Percentiles rank a stretch among this genome's conserved stretches.
These are phyloP conservation scores for Pseudorectes ferrugineus DNA, from an alignment of 2,113 vertebrate genomes.

Conservation along the genomic window DNA sequence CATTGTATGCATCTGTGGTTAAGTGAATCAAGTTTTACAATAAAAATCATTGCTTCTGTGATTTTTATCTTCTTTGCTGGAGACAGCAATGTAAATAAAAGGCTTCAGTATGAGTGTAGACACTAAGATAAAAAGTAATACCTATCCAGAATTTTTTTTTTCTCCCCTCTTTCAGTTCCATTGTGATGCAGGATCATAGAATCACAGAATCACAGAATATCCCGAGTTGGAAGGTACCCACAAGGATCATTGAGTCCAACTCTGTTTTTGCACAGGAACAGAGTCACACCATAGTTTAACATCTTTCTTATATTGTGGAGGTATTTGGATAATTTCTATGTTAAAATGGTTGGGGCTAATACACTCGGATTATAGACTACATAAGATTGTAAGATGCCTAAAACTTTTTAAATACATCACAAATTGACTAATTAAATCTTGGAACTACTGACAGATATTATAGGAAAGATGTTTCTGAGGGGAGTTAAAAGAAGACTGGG, in stretches of 20 bases:
- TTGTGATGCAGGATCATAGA: not conserved
- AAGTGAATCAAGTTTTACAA: not conserved
- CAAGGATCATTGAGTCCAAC: no score
- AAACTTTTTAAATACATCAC: no score
- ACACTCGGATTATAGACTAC: no score
- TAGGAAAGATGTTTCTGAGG: no score
- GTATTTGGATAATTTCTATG: no score
- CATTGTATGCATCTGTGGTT: not conserved
- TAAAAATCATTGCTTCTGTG: not conserved
- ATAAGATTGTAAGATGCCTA: no score
- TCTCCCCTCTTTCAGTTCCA: not conserved
- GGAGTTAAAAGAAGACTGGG: no score
- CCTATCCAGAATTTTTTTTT: not conserved
- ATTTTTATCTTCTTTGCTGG: not conserved
- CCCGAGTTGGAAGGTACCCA: rapidly evolving
- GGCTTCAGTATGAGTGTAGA: not conserved
- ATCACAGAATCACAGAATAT: rapidly evolving
- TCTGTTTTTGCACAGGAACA: not conserved
- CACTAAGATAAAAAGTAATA: not conserved
- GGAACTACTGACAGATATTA: no score
- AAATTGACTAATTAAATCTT: no score
- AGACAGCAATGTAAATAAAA: not conserved
- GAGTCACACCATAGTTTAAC: not conserved
- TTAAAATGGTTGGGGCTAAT: no score
- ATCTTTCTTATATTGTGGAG: not conserved